Evolutionary conservation across 2,113 vertebrate genomes (phyloP), one percentile per base, ranked within the genome.

Genomic region (Nestor notabilis): DNA sequence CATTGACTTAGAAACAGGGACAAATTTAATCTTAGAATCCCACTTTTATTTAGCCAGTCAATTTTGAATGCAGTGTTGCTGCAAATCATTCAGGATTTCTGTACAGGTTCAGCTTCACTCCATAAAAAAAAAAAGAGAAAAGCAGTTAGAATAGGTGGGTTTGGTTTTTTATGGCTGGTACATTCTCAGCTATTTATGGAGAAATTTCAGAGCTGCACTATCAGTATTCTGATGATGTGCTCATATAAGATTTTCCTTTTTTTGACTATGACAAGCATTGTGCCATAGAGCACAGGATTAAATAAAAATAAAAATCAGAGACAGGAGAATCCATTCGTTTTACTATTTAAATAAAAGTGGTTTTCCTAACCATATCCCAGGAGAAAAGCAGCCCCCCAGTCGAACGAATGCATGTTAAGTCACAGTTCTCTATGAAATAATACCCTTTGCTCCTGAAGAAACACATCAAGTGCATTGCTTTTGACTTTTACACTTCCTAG

Each of bases 401-500:
- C 55, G 78, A 93, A 93, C 7, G 65, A 79, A 93, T 33, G 33
- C 9, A 56, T 7, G 46, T 39, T 37, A 89, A 70, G 35, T 41
- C 35, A 6, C 55, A 41, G 13, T 66, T 82, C 33, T 64, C 35
- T 33, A 70, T 75, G 49, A 84, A 92, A 76, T 41, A 60, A 83
- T 12, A 66, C 23, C 25, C 47, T 71, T 63, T 69, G 19, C 28
- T 90, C 33, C 65, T 80, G 63, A 82, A 94, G 70, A 90, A 93
- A 63, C 23, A 49, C 13, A 63, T 7, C 21, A 65, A 83, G 47
- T 44, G 89, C 50, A 14, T 16, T 64, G 61, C 11, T 90, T 77
- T 91, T 88, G 63, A 90, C 77, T 94, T 90, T 60, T 46, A 65
- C 81, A 37, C 17, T 85, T 90, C 56, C 75, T 68, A 78, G 79